Conservation (phyloP, 64 coral and sea anemone genomes). For the Dendrophyllia cribrosa region DNA sequence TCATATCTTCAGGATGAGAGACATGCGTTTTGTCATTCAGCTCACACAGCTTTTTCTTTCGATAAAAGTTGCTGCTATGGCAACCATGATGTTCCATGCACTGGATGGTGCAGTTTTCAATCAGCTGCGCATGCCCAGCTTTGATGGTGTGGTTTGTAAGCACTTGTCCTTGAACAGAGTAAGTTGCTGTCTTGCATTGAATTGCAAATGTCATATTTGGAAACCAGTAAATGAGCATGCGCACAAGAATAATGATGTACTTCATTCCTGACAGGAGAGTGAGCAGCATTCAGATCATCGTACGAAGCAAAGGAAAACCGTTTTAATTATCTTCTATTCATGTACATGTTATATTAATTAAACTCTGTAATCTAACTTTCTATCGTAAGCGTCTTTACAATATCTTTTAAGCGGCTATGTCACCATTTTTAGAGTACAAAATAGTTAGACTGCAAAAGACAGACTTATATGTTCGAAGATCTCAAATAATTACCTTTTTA, state of each 20-base stretch:
- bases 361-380: too few species aligned
- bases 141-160: slow-evolving; percentile 20
- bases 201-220: neutral
- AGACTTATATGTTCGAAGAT: too few species aligned
- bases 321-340: too few species aligned
- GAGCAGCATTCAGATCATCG: too few species aligned
- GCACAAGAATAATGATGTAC: neutral
- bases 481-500: too few species aligned
- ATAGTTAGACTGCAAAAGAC: too few species aligned
- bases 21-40: slow-evolving; percentile 17
- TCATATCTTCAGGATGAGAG: slow-evolving; percentile 12
- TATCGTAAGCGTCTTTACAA: too few species aligned
- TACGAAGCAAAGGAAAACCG: too few species aligned
- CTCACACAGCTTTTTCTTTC: neutral
- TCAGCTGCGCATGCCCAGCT: neutral
- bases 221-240: neutral
- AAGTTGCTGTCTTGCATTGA: neutral
- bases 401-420: too few species aligned
- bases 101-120: neutral
- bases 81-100: slow-evolving; percentile 3
- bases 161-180: neutral
- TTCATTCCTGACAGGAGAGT: neutral
- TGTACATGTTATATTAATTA: too few species aligned
- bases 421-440: too few species aligned
- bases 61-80: slow-evolving; percentile 24